These are phyloP conservation scores for Mirounga angustirostris DNA, from an alignment of 2,113 vertebrate genomes.

Conservation along the genomic window DNA sequence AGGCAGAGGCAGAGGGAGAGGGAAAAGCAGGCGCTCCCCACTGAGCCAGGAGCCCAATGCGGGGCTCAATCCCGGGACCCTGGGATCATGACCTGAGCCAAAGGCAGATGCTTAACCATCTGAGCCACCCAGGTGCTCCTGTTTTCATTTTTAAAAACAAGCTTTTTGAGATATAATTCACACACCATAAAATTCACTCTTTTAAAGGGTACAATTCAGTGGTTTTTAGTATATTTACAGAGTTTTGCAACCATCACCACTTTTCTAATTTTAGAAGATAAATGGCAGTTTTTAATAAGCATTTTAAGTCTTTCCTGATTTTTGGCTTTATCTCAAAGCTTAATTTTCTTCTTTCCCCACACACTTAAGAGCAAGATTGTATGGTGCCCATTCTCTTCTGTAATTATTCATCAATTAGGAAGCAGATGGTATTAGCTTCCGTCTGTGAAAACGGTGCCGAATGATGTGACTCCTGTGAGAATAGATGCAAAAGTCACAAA, in stretches of 20 bases:
- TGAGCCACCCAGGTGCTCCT: too few species aligned
- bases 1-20: too few species aligned
- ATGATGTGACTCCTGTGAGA: conserved; percentile 70
- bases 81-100: too few species aligned
- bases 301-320: conserved; percentile 19
- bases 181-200: conserved; percentile 3
- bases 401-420: conserved; percentile 83
- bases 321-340: conserved; percentile 50
- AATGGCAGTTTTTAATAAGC: conserved; percentile 29
- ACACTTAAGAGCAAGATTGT: conserved; percentile 61
- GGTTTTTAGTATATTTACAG: background rate
- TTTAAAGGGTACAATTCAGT: background rate
- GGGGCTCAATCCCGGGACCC: too few species aligned
- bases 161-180: conserved; percentile 6
- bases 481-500: conserved; percentile 50
- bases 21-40: too few species aligned
- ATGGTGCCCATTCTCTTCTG: conserved; percentile 48
- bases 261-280: conserved; percentile 48
- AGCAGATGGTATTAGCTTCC: conserved; percentile 83
- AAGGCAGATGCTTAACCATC: too few species aligned
- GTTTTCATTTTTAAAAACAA: background rate
- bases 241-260: background rate
- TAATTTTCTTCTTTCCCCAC: conserved; percentile 61
- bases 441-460: conserved; percentile 73
- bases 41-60: too few species aligned